Evolutionary conservation across 1,140 invertebrate species (phyloP), one percentile per base, ranked within the genome.

Genomic region (Drosophila nigromelanica): DNA sequence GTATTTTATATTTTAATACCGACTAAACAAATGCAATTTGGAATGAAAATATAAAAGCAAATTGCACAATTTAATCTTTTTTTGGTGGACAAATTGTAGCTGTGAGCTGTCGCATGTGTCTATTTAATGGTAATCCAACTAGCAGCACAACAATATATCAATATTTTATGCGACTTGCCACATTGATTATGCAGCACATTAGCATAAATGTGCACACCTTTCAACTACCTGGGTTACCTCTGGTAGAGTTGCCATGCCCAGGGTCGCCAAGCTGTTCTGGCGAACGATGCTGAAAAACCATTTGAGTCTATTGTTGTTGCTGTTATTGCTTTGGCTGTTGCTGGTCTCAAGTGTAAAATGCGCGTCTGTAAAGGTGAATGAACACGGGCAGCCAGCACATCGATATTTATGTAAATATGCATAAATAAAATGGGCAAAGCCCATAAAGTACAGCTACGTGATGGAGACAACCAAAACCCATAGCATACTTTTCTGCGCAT

Each of bases 391-490:
- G 40, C 37, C 10, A 54, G 47, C 60, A 59, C 50, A 42, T 69
- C 58, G 51, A 76, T 73, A 63, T 73, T 68, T 69, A 55, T 74
- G 75, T 50, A 70, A 73, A 73, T 69, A 74, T 77, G 71, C 72
- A 74, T 74, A 63, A 70, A 74, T 63, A 74, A 74, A 70, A 58
- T 62, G 67, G 51, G 58, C 51, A 55, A 55, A 70, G 42, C 11
- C 62, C 64, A 61, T 77, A 60, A 77, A 77, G 71, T 55, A 59
- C 59, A 61, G 52, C 55, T 70, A 78, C 72, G 75, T 78, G 75
- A 64, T 48, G 45, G 47, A 11, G 50, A 14, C 27, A 52, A 35
- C 33, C 6, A 35, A 35, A 35, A 27, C 27, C 27, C 56, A 35
- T 72, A 81, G 64, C 51, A 74, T 50, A 73, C 39, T 74, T 81